These are phyloP conservation scores for Recurvirostra avosetta DNA, from an alignment of 2,113 vertebrate species.

Conservation along the genomic window DNA sequence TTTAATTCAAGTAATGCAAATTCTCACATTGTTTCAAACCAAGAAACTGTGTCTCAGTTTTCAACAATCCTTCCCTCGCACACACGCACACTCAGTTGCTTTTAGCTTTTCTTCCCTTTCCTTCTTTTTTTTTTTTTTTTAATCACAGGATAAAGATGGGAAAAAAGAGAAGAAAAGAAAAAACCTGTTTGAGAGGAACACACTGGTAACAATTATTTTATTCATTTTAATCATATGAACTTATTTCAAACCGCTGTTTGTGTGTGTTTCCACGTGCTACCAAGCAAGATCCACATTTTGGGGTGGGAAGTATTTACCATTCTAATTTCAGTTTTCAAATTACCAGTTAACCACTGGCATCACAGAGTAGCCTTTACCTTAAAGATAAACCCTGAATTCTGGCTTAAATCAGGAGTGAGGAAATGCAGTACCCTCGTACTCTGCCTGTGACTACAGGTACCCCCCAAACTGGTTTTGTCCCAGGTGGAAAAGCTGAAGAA, in stretches of 20 bases:
- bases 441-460: not conserved
- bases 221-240: not conserved
- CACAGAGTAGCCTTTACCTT: not conserved
- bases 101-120: not conserved
- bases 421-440: not conserved
- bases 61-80: not conserved
- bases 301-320: not conserved
- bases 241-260: not conserved
- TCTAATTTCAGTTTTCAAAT: not conserved
- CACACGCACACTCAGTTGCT: not conserved
- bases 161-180: not conserved
- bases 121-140: not conserved
- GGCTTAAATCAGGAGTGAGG: not conserved
- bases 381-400: not conserved
- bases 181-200: not conserved
- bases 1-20: slow-evolving; percentile 37
- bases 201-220: not conserved
- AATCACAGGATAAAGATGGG: not conserved
- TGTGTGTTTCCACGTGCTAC: not conserved
- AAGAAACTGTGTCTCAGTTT: not conserved
- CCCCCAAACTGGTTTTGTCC: not conserved
- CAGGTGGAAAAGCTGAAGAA: not conserved
- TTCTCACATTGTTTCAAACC: slow-evolving; percentile 45
- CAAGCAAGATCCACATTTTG: not conserved
- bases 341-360: not conserved